Evolutionary conservation across 2,888 invertebrate genomes (phyloP).

Genomic region (Ormyrus labotus): DNA sequence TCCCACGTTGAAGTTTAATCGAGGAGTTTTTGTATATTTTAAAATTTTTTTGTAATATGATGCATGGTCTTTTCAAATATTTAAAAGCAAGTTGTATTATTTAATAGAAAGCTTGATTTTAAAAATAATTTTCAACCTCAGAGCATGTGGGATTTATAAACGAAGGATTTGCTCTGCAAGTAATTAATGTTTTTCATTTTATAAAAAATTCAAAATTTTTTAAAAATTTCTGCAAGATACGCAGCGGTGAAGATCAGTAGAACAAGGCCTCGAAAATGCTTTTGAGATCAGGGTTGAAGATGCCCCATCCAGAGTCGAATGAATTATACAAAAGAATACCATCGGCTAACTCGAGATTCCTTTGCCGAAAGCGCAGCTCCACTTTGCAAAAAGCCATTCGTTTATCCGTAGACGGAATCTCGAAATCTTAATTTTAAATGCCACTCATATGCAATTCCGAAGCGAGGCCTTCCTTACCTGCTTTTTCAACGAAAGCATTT

Average conservation of each 20-base stretch:
- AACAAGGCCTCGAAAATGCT: constrained; percentile 32
- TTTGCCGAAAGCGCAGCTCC: neutral
- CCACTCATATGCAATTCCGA: neutral
- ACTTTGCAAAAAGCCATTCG: neutral
- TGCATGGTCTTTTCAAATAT: too few relatives aligned
- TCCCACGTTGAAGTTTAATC: too few relatives aligned
- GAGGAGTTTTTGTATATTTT: too few relatives aligned
- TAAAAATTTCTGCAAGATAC: too few relatives aligned
- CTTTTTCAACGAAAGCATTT: constrained; percentile 13
- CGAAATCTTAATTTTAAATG: constrained; percentile 35
- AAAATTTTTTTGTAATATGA: too few relatives aligned
- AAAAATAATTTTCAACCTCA: too few relatives aligned
- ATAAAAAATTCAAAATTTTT: too few relatives aligned
- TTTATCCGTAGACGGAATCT: neutral
- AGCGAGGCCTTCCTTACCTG: neutral
- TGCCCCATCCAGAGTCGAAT: constrained; percentile 10
- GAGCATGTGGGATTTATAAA: too few relatives aligned
- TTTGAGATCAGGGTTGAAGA: constrained; percentile 48
- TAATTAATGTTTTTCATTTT: too few relatives aligned
- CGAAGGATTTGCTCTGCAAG: too few relatives aligned
- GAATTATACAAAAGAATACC: constrained; percentile 1
- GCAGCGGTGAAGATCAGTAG: constrained; percentile 19
- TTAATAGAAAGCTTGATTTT: too few relatives aligned
- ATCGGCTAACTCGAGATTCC: neutral
- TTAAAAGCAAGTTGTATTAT: too few relatives aligned